A percentile compares a stretch with the other conserved stretches of the same genome.
Conservation (phyloP, 2,113 vertebrate species). For the Paradisaea rubra region DNA sequence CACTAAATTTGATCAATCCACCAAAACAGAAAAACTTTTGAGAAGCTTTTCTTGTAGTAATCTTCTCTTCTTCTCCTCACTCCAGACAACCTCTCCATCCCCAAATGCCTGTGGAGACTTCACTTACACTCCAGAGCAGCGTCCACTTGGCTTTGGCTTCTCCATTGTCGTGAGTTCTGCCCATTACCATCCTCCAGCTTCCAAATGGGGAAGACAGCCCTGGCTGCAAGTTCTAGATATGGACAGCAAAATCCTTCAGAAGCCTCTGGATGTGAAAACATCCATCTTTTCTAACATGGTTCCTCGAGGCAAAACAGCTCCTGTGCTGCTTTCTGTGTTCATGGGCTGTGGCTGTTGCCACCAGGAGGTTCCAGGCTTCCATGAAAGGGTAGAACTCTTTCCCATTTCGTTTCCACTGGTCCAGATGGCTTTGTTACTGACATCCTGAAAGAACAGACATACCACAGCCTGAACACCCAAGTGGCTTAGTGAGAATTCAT, state of each 20-base stretch:
- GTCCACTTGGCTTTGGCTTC: neutral
- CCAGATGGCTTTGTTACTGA: neutral
- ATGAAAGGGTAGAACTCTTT: neutral
- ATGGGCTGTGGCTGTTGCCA: neutral
- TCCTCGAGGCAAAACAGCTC: neutral
- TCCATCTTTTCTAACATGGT: neutral
- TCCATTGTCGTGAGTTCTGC: rapidly evolving
- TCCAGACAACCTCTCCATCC: neutral
- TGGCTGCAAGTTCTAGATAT: neutral
- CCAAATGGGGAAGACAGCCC: neutral
- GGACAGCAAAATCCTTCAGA: neutral
- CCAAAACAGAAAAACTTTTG: neutral
- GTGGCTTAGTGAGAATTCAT: neutral
- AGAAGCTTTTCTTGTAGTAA: neutral
- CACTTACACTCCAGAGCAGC: neutral
- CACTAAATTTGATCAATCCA: neutral
- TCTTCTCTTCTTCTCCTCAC: neutral
- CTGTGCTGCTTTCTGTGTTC: neutral
- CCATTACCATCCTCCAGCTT: neutral
- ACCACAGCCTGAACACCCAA: neutral
- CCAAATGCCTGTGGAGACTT: neutral
- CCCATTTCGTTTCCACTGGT: neutral
- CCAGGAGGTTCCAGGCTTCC: neutral
- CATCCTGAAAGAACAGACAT: neutral
- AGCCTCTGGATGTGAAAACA: neutral